Base-by-base conservation (phyloP, 1,140 invertebrate genomes). In the Macrosteles quadrilineatus region DNA sequence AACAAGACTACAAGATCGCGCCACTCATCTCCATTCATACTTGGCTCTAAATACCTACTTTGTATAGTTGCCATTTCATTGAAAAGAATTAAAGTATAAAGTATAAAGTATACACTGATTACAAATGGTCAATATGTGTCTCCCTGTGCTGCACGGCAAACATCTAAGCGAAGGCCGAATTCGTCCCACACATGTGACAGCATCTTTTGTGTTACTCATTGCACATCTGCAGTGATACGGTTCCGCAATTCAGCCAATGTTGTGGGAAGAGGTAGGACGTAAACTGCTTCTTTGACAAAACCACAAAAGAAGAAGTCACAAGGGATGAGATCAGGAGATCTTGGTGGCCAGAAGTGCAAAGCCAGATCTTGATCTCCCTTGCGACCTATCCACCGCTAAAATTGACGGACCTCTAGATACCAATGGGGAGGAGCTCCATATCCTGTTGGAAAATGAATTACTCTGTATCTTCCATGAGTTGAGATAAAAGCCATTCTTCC, bases 361-460 rank as follows among this genome's bases (percentile, higher is more conserved):
- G 55, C 55, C 55, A 59, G 55, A 23, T 59, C 55, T 59, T 59
- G 55, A 59, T 59, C 21, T 59, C 82, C 83, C 64, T 81, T 80
- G 12, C 87, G 87, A 69, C 88, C 78, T 11, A 78, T 74, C 71
- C 85, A 87, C 32, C 81, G 82, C 23, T 36, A 70, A 73, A 12
- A 76, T 74, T 17, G 82, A 75, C 4, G 85, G 67, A 74, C 86
- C 81, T 62, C 81, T 76, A 19, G 80, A 76, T 19, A n/a, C n/a
- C n/a, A n/a, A n/a, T n/a, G n/a, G n/a, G n/a, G n/a, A n/a, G n/a
- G n/a, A n/a, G n/a, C n/a, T n/a, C n/a, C n/a, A n/a, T n/a, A n/a
- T n/a, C n/a, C n/a, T n/a, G n/a, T n/a, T n/a, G n/a, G n/a, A n/a
- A n/a, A n/a, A n/a, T n/a, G n/a, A n/a, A n/a, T n/a, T n/a, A n/a